These are phyloP conservation scores for Diorhabda sublineata DNA, from an alignment of 1,140 invertebrate species.

Conservation along the genomic window DNA sequence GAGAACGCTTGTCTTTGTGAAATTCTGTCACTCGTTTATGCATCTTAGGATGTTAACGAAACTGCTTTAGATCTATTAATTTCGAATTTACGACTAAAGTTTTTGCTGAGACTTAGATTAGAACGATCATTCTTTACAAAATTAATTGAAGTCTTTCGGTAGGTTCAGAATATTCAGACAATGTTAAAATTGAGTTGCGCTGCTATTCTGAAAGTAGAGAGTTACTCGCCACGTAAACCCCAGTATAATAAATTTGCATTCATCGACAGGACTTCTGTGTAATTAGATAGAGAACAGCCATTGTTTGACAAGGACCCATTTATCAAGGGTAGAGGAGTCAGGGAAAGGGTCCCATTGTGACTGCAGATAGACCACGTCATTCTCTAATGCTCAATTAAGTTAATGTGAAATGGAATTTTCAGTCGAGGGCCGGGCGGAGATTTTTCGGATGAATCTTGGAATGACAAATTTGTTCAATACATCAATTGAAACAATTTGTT, in stretches of 20 bases:
- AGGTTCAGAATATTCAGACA: neutral
- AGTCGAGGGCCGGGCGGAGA: neutral
- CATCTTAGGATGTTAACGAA: no score
- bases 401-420: neutral
- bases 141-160: neutral
- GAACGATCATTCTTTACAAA: neutral
- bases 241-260: slow-evolving; percentile 1
- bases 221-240: neutral
- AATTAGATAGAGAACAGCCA: slow-evolving; percentile 2
- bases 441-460: no score
- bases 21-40: no score
- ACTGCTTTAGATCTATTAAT: neutral
- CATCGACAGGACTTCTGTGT: slow-evolving; percentile 1
- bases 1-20: no score
- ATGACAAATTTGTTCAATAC: no score
- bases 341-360: neutral
- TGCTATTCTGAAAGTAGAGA: neutral
- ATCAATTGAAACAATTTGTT: no score
- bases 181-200: neutral
- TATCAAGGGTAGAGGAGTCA: neutral
- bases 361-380: slow-evolving; percentile 1
- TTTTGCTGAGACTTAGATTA: slow-evolving; percentile 3
- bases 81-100: neutral
- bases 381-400: neutral
- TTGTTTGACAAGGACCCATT: slow-evolving; percentile 1